phyloP scores from a whole-genome alignment of 2,888 invertebrate species.

The Spodoptera picta region DNA sequence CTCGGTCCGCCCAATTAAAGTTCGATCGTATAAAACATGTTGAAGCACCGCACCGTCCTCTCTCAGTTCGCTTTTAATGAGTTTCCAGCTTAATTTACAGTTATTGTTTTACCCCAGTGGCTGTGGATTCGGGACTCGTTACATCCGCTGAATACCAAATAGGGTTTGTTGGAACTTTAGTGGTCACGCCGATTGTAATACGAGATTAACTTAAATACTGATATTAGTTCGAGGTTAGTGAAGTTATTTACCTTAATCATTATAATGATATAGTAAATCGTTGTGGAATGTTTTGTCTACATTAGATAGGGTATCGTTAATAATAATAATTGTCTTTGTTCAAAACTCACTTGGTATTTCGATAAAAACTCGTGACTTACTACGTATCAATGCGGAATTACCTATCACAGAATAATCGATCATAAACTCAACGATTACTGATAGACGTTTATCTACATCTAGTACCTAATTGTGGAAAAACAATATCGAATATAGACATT shows the following conservation, averaged over 20 bases:
- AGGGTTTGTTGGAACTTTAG: conserved; percentile 65
- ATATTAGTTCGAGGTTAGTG: conserved; percentile 20
- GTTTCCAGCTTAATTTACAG: conserved; percentile 84
- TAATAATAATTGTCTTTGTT: too few species aligned
- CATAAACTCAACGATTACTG: conserved; percentile 30
- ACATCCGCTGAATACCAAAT: conserved; percentile 71
- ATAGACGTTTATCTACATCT: conserved; percentile 19
- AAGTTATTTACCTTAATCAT: neutral
- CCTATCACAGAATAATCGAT: conserved; percentile 6
- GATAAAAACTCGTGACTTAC: conserved; percentile 13
- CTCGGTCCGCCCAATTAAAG: conserved; percentile 75
- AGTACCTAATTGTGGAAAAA: conserved; percentile 37
- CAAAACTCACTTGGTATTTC: too few species aligned
- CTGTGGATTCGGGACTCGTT: conserved; percentile 72
- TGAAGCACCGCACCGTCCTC: conserved; percentile 56
- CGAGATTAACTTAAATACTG: conserved; percentile 57
- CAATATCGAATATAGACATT: conserved; percentile 23
- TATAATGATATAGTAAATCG: neutral
- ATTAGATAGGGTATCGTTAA: too few species aligned
- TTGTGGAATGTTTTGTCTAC: neutral
- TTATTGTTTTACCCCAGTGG: conserved; percentile 82
- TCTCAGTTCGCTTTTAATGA: conserved; percentile 78
- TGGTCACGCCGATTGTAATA: conserved; percentile 62
- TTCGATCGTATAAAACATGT: conserved; percentile 77
- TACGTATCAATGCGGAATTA: conserved; percentile 26